phyloP scores from a whole-genome alignment of 2,113 vertebrate genomes.

The Osmerus mordax region DNA sequence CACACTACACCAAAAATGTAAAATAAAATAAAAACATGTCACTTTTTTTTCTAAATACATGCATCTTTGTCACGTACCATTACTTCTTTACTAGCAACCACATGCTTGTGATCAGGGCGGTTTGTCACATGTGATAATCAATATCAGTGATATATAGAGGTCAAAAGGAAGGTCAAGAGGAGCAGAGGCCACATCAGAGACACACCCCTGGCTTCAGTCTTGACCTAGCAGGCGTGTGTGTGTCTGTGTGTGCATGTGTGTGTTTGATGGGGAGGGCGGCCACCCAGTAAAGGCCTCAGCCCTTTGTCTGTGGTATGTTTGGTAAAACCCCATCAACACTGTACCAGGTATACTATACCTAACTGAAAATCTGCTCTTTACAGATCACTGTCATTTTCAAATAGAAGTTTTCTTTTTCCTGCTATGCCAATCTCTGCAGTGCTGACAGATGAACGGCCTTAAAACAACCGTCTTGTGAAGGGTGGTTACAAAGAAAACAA shows the following conservation, averaged over 20 bases:
- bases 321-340: slow-evolving; percentile 28
- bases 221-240: slow-evolving; percentile 45
- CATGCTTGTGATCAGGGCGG: slow-evolving; percentile 4
- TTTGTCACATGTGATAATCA: slow-evolving; percentile 39
- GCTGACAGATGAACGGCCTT: slow-evolving; percentile 68
- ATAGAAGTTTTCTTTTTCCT: slow-evolving; percentile 43
- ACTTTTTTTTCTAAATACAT: slow-evolving; percentile 32
- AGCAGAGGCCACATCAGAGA: slow-evolving; percentile 45
- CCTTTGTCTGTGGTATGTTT: slow-evolving; percentile 13
- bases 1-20: neutral
- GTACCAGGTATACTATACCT: slow-evolving; percentile 18
- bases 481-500: slow-evolving; percentile 75
- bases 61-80: slow-evolving; percentile 32
- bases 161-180: slow-evolving; percentile 41
- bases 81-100: slow-evolving; percentile 21
- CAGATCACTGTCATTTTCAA: slow-evolving; percentile 61
- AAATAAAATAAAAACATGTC: slow-evolving; percentile 19
- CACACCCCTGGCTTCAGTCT: slow-evolving; percentile 49
- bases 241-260: slow-evolving; percentile 1
- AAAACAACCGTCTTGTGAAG: slow-evolving; percentile 72
- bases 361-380: slow-evolving; percentile 44
- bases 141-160: slow-evolving; percentile 29
- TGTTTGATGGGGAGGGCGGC: slow-evolving; percentile 1
- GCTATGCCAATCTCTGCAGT: slow-evolving; percentile 59
- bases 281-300: slow-evolving; percentile 23